phyloP scores from a whole-genome alignment of 2,888 invertebrate genomes.

The Catocala nupta region DNA sequence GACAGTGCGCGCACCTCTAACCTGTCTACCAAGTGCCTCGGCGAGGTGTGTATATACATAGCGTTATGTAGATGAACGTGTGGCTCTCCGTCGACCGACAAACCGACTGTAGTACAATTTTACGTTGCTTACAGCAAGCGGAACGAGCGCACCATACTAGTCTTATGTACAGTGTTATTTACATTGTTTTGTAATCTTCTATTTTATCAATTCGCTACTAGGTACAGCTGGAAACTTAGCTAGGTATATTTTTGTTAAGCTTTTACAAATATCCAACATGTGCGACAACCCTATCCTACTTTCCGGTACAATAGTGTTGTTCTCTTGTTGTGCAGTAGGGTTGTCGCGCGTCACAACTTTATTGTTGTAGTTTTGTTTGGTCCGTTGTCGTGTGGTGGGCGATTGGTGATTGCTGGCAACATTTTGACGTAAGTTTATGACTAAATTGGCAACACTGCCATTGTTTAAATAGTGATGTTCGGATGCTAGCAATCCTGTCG shows the following conservation, averaged over 20 bases:
- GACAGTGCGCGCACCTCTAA: conserved; percentile 15
- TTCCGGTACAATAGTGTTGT: conserved; percentile 8
- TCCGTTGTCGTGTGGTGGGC: conserved; percentile 28
- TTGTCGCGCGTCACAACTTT: conserved; percentile 24
- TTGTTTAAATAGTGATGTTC: too few species aligned
- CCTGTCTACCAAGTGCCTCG: conserved; percentile 76
- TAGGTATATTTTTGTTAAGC: conserved; percentile 82
- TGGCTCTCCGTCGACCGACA: conserved; percentile 64
- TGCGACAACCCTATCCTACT: conserved; percentile 28
- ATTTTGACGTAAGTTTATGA: too few species aligned
- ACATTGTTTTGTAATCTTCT: conserved; percentile 78
- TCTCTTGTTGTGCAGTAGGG: conserved; percentile 17
- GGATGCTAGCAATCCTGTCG: not conserved
- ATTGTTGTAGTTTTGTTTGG: conserved; percentile 44
- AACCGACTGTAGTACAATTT: conserved; percentile 18
- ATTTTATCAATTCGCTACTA: conserved; percentile 72
- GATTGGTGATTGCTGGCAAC: conserved; percentile 7
- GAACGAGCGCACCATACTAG: conserved; percentile 56
- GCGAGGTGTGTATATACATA: conserved; percentile 77
- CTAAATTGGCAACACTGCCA: too few species aligned
- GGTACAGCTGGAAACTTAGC: conserved; percentile 67
- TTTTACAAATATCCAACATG: conserved; percentile 59
- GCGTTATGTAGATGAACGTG: conserved; percentile 78
- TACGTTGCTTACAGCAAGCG: conserved; percentile 22
- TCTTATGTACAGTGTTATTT: conserved; percentile 80